phyloP scores from a whole-genome alignment of 2,888 invertebrate species.

The Cephus pulcher region DNA sequence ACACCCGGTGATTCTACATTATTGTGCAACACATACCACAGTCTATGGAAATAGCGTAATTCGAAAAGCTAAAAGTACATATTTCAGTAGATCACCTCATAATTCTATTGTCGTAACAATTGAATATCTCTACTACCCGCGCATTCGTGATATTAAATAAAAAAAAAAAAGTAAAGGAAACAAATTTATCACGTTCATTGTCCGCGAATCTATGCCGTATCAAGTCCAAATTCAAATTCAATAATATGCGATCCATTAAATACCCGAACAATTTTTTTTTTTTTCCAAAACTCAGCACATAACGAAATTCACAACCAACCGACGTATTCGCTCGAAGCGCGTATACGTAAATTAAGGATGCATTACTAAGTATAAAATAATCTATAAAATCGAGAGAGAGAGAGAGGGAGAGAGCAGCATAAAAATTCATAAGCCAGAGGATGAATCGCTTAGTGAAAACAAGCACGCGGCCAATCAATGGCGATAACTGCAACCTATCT shows the following conservation, averaged over 20 bases:
- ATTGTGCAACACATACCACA: neutral
- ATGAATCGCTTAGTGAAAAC: neutral
- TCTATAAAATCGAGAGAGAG: neutral
- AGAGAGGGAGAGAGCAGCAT: slow-evolving; percentile 14
- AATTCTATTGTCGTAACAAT: neutral
- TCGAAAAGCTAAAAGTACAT: neutral
- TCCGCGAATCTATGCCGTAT: neutral
- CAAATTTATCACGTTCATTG: neutral
- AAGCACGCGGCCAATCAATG: neutral
- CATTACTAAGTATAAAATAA: neutral
- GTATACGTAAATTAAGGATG: neutral
- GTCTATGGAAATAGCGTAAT: neutral
- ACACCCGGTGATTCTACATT: neutral
- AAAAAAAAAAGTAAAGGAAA: neutral
- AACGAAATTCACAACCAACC: neutral
- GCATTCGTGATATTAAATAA: neutral
- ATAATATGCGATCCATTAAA: too few species aligned
- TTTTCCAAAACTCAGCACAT: too few species aligned
- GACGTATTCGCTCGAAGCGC: neutral
- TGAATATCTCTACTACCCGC: neutral
- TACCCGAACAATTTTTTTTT: too few species aligned
- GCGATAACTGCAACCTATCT: neutral
- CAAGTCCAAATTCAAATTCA: neutral
- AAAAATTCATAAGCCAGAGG: neutral
- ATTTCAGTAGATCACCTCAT: neutral